phyloP scores from a whole-genome alignment of 2,113 vertebrate genomes.

The Romanogobio albipinnatus region DNA sequence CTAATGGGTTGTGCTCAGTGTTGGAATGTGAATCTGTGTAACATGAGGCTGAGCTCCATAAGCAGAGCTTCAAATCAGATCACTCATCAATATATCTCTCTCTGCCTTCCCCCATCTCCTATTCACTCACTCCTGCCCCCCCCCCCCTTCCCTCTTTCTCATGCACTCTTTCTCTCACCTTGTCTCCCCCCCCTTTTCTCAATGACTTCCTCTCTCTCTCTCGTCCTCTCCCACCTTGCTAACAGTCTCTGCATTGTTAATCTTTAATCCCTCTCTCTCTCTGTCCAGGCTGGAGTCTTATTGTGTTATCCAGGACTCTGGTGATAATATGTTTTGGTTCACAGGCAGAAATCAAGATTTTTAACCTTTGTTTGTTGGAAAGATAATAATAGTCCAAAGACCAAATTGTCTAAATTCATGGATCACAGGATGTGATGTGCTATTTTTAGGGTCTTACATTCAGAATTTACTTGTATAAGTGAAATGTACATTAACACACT shows the following conservation, averaged over 20 bases:
- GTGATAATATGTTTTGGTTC: slow-evolving; percentile 2
- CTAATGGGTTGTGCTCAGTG: slow-evolving; percentile 27
- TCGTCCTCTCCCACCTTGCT: slow-evolving; percentile 25
- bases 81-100: slow-evolving; percentile 43
- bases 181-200: neutral
- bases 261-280: slow-evolving; percentile 40
- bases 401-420: too few relatives aligned
- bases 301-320: slow-evolving; percentile 18
- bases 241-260: slow-evolving; percentile 58
- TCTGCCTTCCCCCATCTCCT: slow-evolving; percentile 13
- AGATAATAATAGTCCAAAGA: neutral
- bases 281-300: slow-evolving; percentile 25
- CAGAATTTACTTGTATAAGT: neutral
- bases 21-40: slow-evolving; percentile 34
- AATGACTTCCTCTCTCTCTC: slow-evolving; percentile 14
- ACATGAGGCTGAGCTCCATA: slow-evolving; percentile 8
- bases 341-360: slow-evolving; percentile 24
- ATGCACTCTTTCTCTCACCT: slow-evolving; percentile 18
- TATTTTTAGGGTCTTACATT: neutral
- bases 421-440: neutral
- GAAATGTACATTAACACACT: neutral
- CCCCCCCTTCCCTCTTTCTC: neutral
- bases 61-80: slow-evolving; percentile 33
- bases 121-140: neutral
- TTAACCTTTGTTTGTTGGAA: slow-evolving; percentile 27